These are phyloP conservation scores for human DNA, from an alignment of 2,113 vertebrate genomes.

Conservation along the genomic window GRCh38 chr6:108362501-108363000, in stretches of 20 bases:
- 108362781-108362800: conserved; percentile 24
- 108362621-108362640: conserved; percentile 15
- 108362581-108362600: neutral
- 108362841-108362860: conserved; percentile 44
- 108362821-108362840: neutral
- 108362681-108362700: neutral
- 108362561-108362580: neutral
- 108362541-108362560: neutral
- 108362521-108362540: neutral
- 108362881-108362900: conserved; percentile 30
- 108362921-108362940: conserved; percentile 41
- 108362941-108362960: conserved; percentile 3
- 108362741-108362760: neutral
- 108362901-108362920: conserved; percentile 37
- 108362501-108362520: conserved; percentile 34
- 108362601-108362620: neutral
- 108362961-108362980: conserved; percentile 53
- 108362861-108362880: conserved; percentile 37
- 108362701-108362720: neutral
- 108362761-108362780: neutral
- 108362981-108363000: conserved; percentile 36
- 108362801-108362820: neutral
- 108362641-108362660: conserved; percentile 19
- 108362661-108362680: neutral
- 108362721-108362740: neutral